Conservation (phyloP, 2,113 vertebrate species). For the Psilopogon haemacephalus region DNA sequence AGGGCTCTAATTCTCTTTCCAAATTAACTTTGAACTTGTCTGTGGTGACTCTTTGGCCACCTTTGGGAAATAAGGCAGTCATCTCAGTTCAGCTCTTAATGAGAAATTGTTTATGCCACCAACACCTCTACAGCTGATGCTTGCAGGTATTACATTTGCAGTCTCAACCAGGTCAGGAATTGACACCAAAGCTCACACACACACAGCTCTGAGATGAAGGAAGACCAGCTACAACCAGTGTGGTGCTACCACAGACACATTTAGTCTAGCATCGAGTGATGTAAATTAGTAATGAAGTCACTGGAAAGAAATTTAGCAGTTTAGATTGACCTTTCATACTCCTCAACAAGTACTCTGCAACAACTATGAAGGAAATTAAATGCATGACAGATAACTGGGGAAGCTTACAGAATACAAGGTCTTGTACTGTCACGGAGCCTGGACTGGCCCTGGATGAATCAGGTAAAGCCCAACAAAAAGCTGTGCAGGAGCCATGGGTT, state of each 20-base stretch:
- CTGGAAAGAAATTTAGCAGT: not conserved
- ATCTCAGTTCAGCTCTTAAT: not conserved
- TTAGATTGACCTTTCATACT: not conserved
- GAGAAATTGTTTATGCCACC: not conserved
- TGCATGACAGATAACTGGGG: not conserved
- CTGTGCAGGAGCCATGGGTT: not conserved
- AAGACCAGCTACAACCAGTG: not conserved
- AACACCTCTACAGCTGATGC: not conserved
- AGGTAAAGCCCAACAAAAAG: not conserved
- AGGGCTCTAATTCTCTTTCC: not conserved
- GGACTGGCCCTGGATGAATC: not conserved
- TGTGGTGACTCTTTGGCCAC: not conserved
- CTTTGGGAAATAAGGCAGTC: not conserved
- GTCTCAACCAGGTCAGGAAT: not conserved
- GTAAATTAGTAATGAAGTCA: not conserved
- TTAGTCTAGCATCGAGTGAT: not conserved
- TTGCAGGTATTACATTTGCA: not conserved
- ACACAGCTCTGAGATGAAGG: not conserved
- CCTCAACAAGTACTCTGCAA: not conserved
- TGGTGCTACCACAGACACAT: not conserved
- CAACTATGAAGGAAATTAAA: not conserved
- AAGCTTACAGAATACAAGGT: not conserved
- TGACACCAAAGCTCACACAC: not conserved
- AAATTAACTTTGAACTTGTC: not conserved
- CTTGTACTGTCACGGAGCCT: rapidly evolving